A percentile compares a stretch with the other conserved stretches of the same genome.
Evolutionary conservation across 2,113 vertebrate species (phyloP).

Genomic region (Anas platyrhynchos): DNA sequence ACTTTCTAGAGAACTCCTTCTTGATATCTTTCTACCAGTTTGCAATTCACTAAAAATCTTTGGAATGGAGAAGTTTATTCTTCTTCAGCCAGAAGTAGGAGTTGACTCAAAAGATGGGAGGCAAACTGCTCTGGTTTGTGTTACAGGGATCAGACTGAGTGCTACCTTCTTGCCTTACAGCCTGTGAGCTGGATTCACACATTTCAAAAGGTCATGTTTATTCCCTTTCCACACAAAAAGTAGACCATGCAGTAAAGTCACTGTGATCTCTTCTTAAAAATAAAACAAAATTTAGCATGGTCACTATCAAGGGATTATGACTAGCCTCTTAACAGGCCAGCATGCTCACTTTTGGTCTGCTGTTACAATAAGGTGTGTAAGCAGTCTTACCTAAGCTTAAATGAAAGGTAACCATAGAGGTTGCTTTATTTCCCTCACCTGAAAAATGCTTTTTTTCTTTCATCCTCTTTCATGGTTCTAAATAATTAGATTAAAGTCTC

Average conservation of each 20-base stretch:
- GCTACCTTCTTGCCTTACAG: background rate
- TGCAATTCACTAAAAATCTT: background rate
- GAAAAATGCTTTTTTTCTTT: background rate
- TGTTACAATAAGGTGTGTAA: background rate
- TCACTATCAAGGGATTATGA: background rate
- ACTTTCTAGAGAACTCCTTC: background rate
- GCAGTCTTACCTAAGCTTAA: background rate
- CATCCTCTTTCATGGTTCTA: background rate
- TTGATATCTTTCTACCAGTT: background rate
- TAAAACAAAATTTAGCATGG: background rate
- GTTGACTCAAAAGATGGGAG: background rate
- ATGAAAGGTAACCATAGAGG: background rate
- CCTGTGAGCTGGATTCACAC: background rate
- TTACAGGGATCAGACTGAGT: background rate
- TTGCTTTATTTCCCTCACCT: background rate
- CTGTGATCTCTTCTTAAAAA: background rate
- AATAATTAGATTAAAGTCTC: background rate
- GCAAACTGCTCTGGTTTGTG: background rate
- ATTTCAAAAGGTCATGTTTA: background rate
- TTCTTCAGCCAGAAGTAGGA: background rate
- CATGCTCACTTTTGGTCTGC: background rate
- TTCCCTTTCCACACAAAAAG: background rate
- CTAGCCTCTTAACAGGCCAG: background rate
- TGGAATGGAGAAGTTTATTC: background rate
- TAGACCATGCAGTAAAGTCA: background rate